A percentile compares a stretch with the other conserved stretches of the same genome.
phyloP scores from a whole-genome alignment of 2,113 vertebrate species.

The Chaenocephalus aceratus region DNA sequence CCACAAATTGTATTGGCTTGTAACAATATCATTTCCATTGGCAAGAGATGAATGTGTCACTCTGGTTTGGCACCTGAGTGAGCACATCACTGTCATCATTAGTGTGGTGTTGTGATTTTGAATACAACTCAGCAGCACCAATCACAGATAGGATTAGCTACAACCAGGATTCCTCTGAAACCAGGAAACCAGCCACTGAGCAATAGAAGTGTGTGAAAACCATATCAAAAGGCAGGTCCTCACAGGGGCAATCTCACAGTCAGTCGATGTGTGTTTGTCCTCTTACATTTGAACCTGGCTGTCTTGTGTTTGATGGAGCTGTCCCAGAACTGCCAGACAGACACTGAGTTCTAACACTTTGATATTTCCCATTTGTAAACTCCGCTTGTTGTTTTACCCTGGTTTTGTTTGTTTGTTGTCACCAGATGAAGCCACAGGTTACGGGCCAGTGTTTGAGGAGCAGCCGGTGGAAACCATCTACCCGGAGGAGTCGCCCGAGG shows the following conservation, averaged over 20 bases:
- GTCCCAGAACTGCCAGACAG: conserved; percentile 57
- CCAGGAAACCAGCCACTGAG: neutral
- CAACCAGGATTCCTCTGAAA: conserved; percentile 15
- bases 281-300: conserved; percentile 29
- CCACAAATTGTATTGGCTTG: conserved; percentile 38
- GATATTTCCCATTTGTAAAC: conserved; percentile 32
- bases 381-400: conserved; percentile 31
- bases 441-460: conserved; percentile 96
- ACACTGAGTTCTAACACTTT: conserved; percentile 4
- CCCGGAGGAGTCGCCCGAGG: conserved; percentile 95
- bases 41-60: conserved; percentile 34
- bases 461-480: conserved; percentile 96
- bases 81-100: conserved; percentile 45
- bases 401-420: conserved; percentile 51
- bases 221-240: conserved; percentile 16
- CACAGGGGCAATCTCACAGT: conserved; percentile 7
- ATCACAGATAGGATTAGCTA: conserved; percentile 22
- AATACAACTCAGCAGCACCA: conserved; percentile 28
- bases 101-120: conserved; percentile 44
- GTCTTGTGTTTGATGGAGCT: conserved; percentile 37
- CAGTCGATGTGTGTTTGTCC: neutral
- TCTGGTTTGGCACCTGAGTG: conserved; percentile 43
- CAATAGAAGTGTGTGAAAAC: neutral
- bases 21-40: conserved; percentile 29
- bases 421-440: conserved; percentile 90